phyloP scores from a whole-genome alignment of 2,113 vertebrate genomes.

The Pachypanchax playfairii region DNA sequence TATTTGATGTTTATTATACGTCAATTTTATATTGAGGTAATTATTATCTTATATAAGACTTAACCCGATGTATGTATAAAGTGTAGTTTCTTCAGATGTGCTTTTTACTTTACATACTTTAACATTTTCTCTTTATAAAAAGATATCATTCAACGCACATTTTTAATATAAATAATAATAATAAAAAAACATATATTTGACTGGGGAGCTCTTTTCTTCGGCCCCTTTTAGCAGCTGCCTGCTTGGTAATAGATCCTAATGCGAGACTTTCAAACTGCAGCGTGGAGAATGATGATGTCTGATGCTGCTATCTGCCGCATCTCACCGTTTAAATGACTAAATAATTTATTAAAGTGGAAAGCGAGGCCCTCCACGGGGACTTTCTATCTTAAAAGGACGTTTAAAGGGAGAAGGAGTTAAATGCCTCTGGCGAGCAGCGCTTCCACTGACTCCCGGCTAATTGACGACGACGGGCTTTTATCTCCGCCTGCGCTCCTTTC shows the following conservation, averaged over 20 bases:
- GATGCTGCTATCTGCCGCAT: constrained; percentile 68
- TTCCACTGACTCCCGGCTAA: constrained; percentile 75
- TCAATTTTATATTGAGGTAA: too few relatives aligned
- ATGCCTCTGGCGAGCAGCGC: constrained; percentile 77
- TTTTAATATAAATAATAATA: background rate
- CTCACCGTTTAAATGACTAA: constrained; percentile 79
- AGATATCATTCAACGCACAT: too few relatives aligned
- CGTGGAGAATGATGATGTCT: constrained; percentile 59
- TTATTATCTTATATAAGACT: too few relatives aligned
- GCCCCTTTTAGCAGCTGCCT: constrained; percentile 39
- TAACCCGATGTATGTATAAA: too few relatives aligned
- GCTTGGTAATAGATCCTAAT: constrained; percentile 25
- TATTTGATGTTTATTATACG: too few relatives aligned
- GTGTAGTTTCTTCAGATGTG: too few relatives aligned
- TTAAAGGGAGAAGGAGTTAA: constrained; percentile 76
- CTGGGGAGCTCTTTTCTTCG: background rate
- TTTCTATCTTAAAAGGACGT: constrained; percentile 77
- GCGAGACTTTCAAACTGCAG: constrained; percentile 39
- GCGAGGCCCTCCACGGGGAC: constrained; percentile 77
- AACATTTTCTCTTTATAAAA: too few relatives aligned
- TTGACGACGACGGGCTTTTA: constrained; percentile 76
- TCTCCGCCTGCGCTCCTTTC: constrained; percentile 67
- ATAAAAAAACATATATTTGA: too few relatives aligned
- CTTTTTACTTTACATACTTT: too few relatives aligned
- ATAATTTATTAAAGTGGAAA: constrained; percentile 82